Conservation (phyloP, 2,797 vertebrate species). For the Lophius americanus region DNA sequence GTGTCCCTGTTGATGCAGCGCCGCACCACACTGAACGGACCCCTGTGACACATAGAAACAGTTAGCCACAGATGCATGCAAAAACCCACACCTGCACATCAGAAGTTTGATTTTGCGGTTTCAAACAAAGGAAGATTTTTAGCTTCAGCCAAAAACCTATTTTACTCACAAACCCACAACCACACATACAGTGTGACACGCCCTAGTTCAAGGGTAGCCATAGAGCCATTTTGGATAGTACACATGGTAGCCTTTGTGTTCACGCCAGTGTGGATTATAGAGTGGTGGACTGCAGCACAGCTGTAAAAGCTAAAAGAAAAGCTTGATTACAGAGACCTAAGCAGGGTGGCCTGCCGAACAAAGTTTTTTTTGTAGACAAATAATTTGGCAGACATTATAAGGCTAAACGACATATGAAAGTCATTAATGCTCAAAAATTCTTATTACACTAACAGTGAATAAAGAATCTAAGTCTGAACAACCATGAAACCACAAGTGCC, state of each 20-base stretch:
- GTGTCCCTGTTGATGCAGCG: slow-evolving; percentile 99
- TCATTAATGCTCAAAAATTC: not conserved
- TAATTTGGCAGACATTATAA: slow-evolving; percentile 29
- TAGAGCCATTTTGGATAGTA: slow-evolving; percentile 28
- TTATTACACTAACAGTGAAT: no score
- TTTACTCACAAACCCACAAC: slow-evolving; percentile 1
- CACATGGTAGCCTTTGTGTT: slow-evolving; percentile 27
- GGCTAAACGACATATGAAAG: slow-evolving; percentile 13
- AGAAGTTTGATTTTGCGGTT: slow-evolving; percentile 5
- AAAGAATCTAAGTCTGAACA: no score
- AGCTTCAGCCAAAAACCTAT: not conserved
- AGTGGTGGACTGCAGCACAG: slow-evolving; percentile 59
- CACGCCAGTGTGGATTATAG: slow-evolving; percentile 71
- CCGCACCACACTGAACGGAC: slow-evolving; percentile 97
- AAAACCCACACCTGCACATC: not conserved
- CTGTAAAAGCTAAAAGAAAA: slow-evolving; percentile 73
- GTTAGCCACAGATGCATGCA: slow-evolving; percentile 21
- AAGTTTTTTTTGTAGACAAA: slow-evolving; percentile 49
- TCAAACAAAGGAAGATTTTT: slow-evolving; percentile 1
- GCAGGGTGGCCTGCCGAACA: slow-evolving; percentile 31
- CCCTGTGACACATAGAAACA: slow-evolving; percentile 77
- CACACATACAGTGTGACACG: not conserved
- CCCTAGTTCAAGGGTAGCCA: slow-evolving; percentile 12
- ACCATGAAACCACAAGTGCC: no score
- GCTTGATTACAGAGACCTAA: slow-evolving; percentile 66